Base-by-base conservation (phyloP, 2,797 vertebrate species). In the Fringilla coelebs region DNA sequence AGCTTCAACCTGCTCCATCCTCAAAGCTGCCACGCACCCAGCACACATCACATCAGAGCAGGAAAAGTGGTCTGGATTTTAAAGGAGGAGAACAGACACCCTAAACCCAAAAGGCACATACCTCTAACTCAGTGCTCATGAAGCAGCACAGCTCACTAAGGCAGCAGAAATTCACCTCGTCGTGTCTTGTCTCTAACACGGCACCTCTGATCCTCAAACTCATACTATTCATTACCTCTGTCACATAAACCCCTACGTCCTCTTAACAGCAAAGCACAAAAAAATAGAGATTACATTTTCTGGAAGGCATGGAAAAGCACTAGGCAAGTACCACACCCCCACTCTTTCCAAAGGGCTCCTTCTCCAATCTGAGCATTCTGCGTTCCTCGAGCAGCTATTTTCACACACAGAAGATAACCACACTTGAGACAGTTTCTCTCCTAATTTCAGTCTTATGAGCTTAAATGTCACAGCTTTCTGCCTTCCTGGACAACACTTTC, bases 401-500 rank as follows among this genome's bases (percentile, higher is more conserved):
- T 94, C 85, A 89, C 40, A 58, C 62, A 21, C 2, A 12, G 32
- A 79, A 75, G 82, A 83, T 29, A 92, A 75, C 19, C 46, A 85
- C 54, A 54, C 54, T 62, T 41, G 18, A 85, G 46, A 93, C 32
- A 70, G 17, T 24, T 54, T 65, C 77, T 71, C 78, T 61, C 79
- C 57, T 77, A 34, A 77, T 94, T 95, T 80, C 89, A 83, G 65
- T 67, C 86, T 88, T 68, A 36, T 4, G 40, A 81, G 70, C 70
- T 91, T 62, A 89, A 89, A 81, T 29, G 38, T 80, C 76, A 85
- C 58, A 41, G 36, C 55, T 72, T 85, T 89, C 82, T 89, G 72
- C 87, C 60, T 93, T 91, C 82, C 67, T 54, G 89, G 85, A 92
- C 66, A 83, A 73, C 62, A 63, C 48, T 75, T 94, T 32, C 87